Base-by-base conservation (phyloP, 2,797 vertebrate species). In the Spizella passerina region DNA sequence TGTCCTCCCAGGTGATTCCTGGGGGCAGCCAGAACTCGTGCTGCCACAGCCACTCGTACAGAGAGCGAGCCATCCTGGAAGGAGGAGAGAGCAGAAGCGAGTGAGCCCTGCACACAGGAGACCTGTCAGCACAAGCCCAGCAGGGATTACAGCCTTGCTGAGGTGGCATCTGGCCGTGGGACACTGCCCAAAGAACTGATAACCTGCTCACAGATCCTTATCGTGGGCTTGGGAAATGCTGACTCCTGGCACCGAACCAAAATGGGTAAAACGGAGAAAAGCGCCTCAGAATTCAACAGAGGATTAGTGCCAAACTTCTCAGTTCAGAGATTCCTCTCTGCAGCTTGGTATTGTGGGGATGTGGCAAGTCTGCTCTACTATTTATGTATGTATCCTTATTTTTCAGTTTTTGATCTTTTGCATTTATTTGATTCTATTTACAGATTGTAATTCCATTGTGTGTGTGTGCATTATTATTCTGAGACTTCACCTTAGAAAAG, bases 21-120 rank as follows among this genome's bases (percentile, higher is more conserved):
- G 98, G 98, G 24, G 99, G 99, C 32, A 99, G 97, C 99, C 99
- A 99, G 95, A 97, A 98, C 79, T 98, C 93, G 2, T 98, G 97
- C 79, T 95, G 95, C 99, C 98, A 99, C 21, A 99, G 93, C 99
- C 98, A 99, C 43, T 98, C 91, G 16, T 98, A 98, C 32, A 99
- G 50, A 56, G 98, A 64, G 8, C 82, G 83, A 92, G 98, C 97
- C 98, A 99, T 99, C 95, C 98, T 99, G 93, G 22, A 84, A 71
- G 32, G 73, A 70, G 66, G 20, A 39, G 53, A 84, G 49, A 80
- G 1, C 39, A 79, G 60, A 70, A 29, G 4, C 7, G 49, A 59
- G 27, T 24, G 73, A 88, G 66, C 14, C 46, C 16, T 2, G 6
- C 57, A 65, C 46, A 4, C 29, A 26, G 30, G n/a, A 46, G 56